These are phyloP conservation scores for Plebejus anna DNA, from an alignment of 2,888 invertebrate genomes.

Conservation along the genomic window DNA sequence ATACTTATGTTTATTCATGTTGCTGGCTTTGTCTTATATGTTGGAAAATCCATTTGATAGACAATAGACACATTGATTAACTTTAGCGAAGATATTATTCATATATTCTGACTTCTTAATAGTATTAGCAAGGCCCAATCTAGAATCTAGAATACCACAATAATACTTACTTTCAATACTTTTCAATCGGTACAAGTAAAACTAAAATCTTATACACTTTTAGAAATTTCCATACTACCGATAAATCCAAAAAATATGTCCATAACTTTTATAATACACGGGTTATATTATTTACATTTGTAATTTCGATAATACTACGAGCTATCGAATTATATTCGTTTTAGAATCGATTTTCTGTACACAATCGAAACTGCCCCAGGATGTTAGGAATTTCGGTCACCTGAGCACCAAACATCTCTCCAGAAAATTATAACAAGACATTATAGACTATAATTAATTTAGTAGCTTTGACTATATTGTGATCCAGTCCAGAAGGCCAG, in stretches of 20 bases:
- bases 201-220: constrained; percentile 3
- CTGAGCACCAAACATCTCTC: constrained; percentile 23
- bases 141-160: background rate
- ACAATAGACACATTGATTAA: background rate
- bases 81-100: background rate
- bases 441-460: background rate
- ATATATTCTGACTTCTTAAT: background rate
- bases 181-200: background rate
- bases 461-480: background rate
- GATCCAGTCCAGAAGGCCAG: background rate
- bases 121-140: background rate
- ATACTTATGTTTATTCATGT: too few species aligned
- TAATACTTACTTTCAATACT: background rate
- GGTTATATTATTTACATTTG: constrained; percentile 28
- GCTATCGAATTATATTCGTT: constrained; percentile 30
- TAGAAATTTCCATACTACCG: background rate
- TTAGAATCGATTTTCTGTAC: constrained; percentile 30
- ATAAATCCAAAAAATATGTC: constrained; percentile 20
- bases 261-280: constrained; percentile 26
- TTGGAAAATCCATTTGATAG: background rate
- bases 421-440: constrained; percentile 2
- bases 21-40: too few species aligned
- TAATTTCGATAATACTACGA: constrained; percentile 22
- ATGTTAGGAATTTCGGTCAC: constrained; percentile 17
- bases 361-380: constrained; percentile 1